These are phyloP conservation scores for Odontophorus gujanensis DNA, from an alignment of 2,113 vertebrate genomes.

Conservation along the genomic window DNA sequence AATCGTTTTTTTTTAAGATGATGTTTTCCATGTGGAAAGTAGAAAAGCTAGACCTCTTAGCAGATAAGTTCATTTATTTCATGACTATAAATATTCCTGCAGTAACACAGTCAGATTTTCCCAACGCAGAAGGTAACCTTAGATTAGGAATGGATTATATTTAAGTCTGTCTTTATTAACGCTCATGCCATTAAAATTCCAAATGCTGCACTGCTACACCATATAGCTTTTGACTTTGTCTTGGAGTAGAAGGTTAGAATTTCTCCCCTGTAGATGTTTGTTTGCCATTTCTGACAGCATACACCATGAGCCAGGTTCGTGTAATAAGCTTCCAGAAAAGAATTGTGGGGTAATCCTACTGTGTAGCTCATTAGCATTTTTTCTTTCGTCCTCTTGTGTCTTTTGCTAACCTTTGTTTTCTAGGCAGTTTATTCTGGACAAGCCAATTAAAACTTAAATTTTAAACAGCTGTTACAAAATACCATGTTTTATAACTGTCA, in stretches of 20 bases:
- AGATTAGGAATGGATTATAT: background rate
- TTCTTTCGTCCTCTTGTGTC: background rate
- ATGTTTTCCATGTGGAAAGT: background rate
- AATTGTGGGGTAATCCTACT: background rate
- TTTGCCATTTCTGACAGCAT: rapidly evolving
- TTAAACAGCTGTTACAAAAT: background rate
- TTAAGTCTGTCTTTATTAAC: background rate
- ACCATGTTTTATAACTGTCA: background rate
- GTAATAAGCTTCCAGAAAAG: background rate
- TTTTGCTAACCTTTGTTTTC: slow-evolving; percentile 16
- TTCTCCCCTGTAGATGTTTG: background rate
- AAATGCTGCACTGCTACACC: background rate
- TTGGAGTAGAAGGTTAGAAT: background rate
- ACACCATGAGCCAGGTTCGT: background rate
- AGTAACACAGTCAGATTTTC: background rate
- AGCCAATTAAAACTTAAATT: background rate
- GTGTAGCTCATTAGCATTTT: background rate
- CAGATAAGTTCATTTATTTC: background rate
- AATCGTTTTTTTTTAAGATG: background rate
- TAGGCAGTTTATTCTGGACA: background rate
- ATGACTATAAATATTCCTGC: background rate
- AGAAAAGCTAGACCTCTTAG: background rate
- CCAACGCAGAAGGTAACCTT: background rate
- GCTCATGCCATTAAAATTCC: background rate
- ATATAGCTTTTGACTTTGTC: background rate